Evolutionary conservation across 2,888 invertebrate genomes (phyloP), one percentile per base, ranked within the genome.

Genomic region (Caradrina kadenii): DNA sequence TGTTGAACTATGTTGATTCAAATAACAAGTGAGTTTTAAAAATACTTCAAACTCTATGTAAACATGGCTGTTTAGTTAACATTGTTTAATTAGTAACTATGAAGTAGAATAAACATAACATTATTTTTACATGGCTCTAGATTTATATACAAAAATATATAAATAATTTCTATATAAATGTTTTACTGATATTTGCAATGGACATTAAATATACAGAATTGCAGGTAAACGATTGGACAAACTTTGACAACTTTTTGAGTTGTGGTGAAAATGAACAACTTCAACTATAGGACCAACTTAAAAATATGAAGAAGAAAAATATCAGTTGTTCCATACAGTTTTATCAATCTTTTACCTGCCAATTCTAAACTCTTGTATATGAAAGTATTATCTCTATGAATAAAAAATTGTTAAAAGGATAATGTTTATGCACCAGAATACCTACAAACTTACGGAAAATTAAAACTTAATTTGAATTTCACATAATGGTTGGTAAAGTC

Each of bases 71-170:
- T 73, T 72, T 69, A 75, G 55, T 73, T 72, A 68, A 75, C 61
- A 75, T 65, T 63, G 61, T 66, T 69, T 63, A 61, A 63, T 77
- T 74, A 76, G 72, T 63, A 76, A 66, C 66, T 70, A 75, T 76
- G 73, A 76, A 75, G 53, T 77, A 82, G 75, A 54, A 76, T 79
- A 71, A 71, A 69, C 59, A 45, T 68, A 70, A 66, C 42, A 62
- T 67, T 63, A 63, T 69, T 69, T 76, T 73, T 82, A 82, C 72
- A 82, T 69, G 60, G 66, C 64, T 63, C 67, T 76, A 82, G 50
- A 62, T 68, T 58, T 82, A 82, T 82, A 45, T 82, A 82, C 79
- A 82, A 80, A 80, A 80, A 73, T 64, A 70, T 65, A 80, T 74
- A 73, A 77, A 80, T 72, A n/a, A 62, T 79, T 69, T 77, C 48